Evolutionary conservation across 2,888 invertebrate genomes (phyloP), one percentile per base, ranked within the genome.

Genomic region (Eustalomyia histrio): DNA sequence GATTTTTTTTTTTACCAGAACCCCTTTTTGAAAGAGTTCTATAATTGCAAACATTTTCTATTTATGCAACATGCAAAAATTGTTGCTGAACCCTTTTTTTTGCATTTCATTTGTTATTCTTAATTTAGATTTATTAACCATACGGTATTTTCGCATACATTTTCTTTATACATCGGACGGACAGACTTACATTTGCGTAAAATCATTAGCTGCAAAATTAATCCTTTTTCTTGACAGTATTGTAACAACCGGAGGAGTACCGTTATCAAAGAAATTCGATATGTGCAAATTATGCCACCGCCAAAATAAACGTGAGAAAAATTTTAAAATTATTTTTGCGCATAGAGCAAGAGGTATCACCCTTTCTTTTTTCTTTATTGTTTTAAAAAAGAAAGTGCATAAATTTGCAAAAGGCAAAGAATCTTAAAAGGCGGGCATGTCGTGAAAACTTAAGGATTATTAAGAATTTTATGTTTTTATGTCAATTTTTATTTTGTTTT

Each of bases 141-240:
- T 65, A 35, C 29, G 53, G 68, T 50, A 61, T 71, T 72, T 53
- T 39, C 1, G 60, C 2, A 55, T 2, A 6, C 2, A 47, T 64
- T 39, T 24, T 24, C 43, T 14, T 58, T 43, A 6, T 29, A 6
- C 29, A 1, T 29, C 29, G n/a, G 29, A 55, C 39, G 10, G 39
- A 12, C 14, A 47, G n/a, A 12, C 50, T 55, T 64, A 47, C 60
- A 67, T 67, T 65, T 68, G 79, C 82, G 67, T 68, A 57, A 84
- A 85, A 85, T 84, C 83, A 85, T 86, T 82, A 79, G 79, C 79
- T 64, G 47, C 21, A 33, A 76, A 82, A 82, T 65, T 83, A 84
- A 86, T 87, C 83, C 84, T 83, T 84, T 85, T 68, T 7, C 58
- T 68, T 64, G 67, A 76, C 68, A 78, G 35, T 78, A 39, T 57